A percentile compares a stretch with the other conserved stretches of the same genome.
Conservation (phyloP, 2,113 vertebrate genomes). For the Entelurus aequoreus region DNA sequence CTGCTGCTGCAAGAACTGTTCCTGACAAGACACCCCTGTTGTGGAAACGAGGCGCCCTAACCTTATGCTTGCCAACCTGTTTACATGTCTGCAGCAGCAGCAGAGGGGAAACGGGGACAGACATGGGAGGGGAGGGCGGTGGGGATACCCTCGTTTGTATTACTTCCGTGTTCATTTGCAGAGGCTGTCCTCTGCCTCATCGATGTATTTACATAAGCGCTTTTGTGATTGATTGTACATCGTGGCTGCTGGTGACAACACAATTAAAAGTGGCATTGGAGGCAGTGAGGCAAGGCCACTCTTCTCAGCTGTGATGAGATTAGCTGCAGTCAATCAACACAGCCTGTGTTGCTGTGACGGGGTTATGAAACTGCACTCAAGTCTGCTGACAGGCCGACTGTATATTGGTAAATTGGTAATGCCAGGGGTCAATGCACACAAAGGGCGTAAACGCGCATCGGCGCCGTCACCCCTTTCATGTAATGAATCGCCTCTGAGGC, state of each 20-base stretch:
- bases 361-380: constrained; percentile 41
- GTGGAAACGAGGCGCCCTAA: constrained; percentile 42
- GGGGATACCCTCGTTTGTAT: constrained; percentile 37
- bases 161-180: constrained; percentile 29
- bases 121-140: background rate
- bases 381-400: constrained; percentile 25
- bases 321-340: constrained; percentile 42
- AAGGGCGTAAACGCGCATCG: constrained; percentile 38
- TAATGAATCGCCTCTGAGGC: background rate
- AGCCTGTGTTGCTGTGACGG: constrained; percentile 37
- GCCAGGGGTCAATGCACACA: constrained; percentile 22
- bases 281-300: constrained; percentile 20
- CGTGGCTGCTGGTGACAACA: constrained; percentile 27
- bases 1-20: constrained; percentile 48
- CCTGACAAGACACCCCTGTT: constrained; percentile 51
- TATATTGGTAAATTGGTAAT: constrained; percentile 42
- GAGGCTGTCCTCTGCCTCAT: constrained; percentile 13
- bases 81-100: constrained; percentile 49
- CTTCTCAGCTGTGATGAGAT: constrained; percentile 46
- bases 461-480: constrained; percentile 9
- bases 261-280: background rate
- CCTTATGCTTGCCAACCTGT: constrained; percentile 55
- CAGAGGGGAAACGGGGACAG: constrained; percentile 39
- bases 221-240: constrained; percentile 21
- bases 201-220: constrained; percentile 14